These are phyloP conservation scores for Aphidoletes aphidimyza DNA, from an alignment of 2,888 invertebrate genomes.

Conservation along the genomic window DNA sequence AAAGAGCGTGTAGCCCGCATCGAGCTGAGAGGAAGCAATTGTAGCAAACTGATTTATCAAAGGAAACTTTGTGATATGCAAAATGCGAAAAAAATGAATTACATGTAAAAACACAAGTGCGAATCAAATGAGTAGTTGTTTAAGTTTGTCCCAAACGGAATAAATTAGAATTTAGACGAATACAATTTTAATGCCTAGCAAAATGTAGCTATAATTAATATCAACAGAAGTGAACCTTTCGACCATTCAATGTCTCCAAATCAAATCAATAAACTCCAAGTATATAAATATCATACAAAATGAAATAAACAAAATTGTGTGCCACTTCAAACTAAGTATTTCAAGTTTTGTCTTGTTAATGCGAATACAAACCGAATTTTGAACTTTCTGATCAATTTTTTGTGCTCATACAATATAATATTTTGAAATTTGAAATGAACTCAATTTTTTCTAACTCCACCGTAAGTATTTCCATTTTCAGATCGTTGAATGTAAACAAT, in stretches of 20 bases:
- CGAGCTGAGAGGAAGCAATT: conserved; percentile 10
- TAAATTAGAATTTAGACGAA: conserved; percentile 9
- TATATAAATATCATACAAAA: conserved; percentile 2
- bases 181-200: conserved; percentile 13
- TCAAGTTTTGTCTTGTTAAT: conserved; percentile 10
- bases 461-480: neutral
- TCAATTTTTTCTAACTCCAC: neutral
- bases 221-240: neutral
- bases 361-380: neutral
- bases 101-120: neutral
- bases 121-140: neutral
- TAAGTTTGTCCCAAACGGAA: neutral
- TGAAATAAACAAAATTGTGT: neutral
- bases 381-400: neutral
- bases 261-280: conserved; percentile 8
- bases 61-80: conserved; percentile 24
- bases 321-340: neutral
- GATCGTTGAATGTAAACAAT: conserved; percentile 26
- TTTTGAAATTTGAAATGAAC: too few species aligned
- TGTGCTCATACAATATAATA: too few species aligned
- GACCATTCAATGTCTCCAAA: conserved; percentile 24
- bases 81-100: conserved; percentile 1
- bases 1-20: neutral
- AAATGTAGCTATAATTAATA: neutral
- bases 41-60: conserved; percentile 14